Percentiles rank a stretch among this genome's conserved stretches.
These are phyloP conservation scores for Donacobius atricapilla DNA, from an alignment of 2,113 vertebrate genomes.

Conservation along the genomic window DNA sequence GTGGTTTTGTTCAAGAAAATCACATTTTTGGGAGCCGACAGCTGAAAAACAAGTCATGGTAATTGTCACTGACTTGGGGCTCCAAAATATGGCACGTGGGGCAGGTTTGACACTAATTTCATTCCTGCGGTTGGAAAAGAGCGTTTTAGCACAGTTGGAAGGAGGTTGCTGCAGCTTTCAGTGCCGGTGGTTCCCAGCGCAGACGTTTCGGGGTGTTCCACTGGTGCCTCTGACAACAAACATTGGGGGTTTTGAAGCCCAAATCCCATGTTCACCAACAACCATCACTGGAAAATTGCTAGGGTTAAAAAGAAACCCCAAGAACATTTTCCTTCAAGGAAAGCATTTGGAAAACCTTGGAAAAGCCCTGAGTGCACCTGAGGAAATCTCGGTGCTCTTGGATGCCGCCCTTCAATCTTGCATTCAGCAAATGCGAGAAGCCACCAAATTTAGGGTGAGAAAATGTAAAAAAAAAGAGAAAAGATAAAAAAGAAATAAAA, in stretches of 20 bases:
- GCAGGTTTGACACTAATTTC: background rate
- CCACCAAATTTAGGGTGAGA: background rate
- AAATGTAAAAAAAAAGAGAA: background rate
- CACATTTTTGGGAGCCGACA: background rate
- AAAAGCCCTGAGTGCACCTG: fast-evolving
- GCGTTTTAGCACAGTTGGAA: background rate
- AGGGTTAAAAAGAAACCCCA: background rate
- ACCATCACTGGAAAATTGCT: fast-evolving
- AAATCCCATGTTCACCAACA: background rate
- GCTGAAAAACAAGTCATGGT: background rate
- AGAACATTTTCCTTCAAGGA: background rate
- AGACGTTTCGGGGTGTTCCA: background rate
- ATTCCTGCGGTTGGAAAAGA: background rate
- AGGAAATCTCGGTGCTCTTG: background rate
- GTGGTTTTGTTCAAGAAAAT: background rate
- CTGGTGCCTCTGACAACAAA: background rate
- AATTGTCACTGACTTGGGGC: background rate
- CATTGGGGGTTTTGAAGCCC: background rate
- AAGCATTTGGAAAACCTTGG: background rate
- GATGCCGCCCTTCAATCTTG: background rate
- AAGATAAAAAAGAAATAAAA: background rate
- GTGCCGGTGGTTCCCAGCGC: background rate
- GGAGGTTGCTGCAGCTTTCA: background rate
- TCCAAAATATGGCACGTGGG: fast-evolving
- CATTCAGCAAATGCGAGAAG: background rate